Evolutionary conservation across 1,140 invertebrate genomes (phyloP).

Genomic region (Drosophila arizonae): DNA sequence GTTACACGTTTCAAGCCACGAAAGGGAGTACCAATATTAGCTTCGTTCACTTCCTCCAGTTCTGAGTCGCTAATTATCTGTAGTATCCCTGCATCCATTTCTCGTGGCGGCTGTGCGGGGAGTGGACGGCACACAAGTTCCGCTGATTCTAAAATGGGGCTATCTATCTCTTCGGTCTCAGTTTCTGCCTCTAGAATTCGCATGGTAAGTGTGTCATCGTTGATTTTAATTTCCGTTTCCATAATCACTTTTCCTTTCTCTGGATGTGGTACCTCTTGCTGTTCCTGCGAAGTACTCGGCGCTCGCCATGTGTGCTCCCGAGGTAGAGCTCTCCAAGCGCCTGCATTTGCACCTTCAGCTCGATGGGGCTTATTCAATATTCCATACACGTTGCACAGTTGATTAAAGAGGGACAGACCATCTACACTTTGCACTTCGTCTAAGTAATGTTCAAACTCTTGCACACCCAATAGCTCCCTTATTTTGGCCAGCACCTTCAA

Average conservation of each 20-base stretch:
- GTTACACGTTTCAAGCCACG: constrained; percentile 86
- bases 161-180: constrained; percentile 68
- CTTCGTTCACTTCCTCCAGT: constrained; percentile 84
- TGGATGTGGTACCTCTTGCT: constrained; percentile 9
- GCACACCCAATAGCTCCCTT: constrained; percentile 85
- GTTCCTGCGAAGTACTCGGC: constrained; percentile 1
- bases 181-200: constrained; percentile 88
- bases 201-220: constrained; percentile 91
- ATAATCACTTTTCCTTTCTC: constrained; percentile 86
- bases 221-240: constrained; percentile 91
- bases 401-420: constrained; percentile 86
- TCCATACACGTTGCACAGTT: constrained; percentile 87
- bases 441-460: constrained; percentile 85
- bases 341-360: constrained; percentile 33
- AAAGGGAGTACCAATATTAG: constrained; percentile 76
- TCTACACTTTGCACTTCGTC: constrained; percentile 73
- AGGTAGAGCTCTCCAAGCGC: constrained; percentile 65
- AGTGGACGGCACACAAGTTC: constrained; percentile 68
- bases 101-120: constrained; percentile 31
- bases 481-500: constrained; percentile 87
- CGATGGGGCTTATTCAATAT: constrained; percentile 58
- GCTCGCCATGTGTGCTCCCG: constrained; percentile 60
- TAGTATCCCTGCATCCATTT: constrained; percentile 82
- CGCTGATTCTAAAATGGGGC: constrained; percentile 79
- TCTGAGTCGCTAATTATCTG: constrained; percentile 85